Percentiles rank a stretch among this genome's conserved stretches.
phyloP scores from a whole-genome alignment of 1,140 invertebrate species.

The Cotesia typhae region DNA sequence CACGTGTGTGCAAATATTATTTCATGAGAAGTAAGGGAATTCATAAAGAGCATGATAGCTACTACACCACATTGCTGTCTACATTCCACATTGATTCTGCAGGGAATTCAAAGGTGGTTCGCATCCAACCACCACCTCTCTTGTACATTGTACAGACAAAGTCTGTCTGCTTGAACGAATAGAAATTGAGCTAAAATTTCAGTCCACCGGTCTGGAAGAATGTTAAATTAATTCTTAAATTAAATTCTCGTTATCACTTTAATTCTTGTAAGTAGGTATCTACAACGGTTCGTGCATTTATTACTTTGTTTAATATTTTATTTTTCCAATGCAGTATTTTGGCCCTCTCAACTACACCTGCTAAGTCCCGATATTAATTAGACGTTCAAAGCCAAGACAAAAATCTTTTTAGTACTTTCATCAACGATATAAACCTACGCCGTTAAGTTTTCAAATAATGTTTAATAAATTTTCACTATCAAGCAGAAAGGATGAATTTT shows the following conservation, averaged over 20 bases:
- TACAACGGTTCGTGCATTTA: conserved; percentile 9
- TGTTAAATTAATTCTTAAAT: conserved; percentile 26
- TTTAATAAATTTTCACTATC: too few relatives aligned
- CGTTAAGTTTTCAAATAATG: too few relatives aligned
- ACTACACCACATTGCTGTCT: not conserved
- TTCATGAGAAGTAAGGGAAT: too few relatives aligned
- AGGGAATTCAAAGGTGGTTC: conserved; percentile 18
- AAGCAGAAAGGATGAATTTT: not conserved
- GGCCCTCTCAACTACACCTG: too few relatives aligned
- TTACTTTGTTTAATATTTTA: conserved; percentile 12
- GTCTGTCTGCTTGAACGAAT: conserved; percentile 4
- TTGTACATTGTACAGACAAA: not conserved
- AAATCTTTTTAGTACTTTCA: too few relatives aligned
- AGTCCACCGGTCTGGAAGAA: conserved; percentile 34
- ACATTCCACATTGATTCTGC: not conserved
- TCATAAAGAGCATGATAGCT: not conserved
- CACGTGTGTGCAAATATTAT: not conserved
- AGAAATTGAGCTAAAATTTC: conserved; percentile 38
- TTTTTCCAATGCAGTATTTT: not conserved
- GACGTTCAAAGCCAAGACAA: too few relatives aligned
- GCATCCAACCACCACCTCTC: not conserved
- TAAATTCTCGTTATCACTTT: conserved; percentile 32
- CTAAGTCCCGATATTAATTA: too few relatives aligned
- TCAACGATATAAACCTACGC: too few relatives aligned
- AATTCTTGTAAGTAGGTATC: conserved; percentile 5